Evolutionary conservation across 2,113 vertebrate species (phyloP).

Genomic region (Archilochus colubris): DNA sequence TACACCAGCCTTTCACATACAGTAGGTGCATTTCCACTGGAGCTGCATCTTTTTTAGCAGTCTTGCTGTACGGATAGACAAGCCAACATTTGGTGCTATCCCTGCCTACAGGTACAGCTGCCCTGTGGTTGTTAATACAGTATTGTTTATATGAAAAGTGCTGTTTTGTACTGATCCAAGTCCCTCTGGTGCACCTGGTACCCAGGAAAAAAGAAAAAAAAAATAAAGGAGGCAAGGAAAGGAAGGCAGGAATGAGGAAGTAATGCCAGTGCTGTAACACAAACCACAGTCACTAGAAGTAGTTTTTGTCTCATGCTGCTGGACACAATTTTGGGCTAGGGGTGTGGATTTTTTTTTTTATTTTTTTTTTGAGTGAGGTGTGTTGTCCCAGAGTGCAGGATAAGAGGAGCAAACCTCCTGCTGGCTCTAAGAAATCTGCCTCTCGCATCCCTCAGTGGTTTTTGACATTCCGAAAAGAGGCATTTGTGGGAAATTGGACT

Average conservation of each 20-base stretch:
- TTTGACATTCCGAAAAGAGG: not conserved
- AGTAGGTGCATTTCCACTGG: conserved; percentile 78
- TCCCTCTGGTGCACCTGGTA: not conserved
- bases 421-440: not conserved
- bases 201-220: not conserved
- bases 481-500: not conserved
- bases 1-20: conserved; percentile 81
- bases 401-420: not conserved
- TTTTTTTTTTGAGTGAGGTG: not conserved
- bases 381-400: not conserved
- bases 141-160: conserved; percentile 10
- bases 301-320: not conserved
- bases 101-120: conserved; percentile 68
- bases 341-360: not conserved
- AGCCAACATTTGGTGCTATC: conserved; percentile 70
- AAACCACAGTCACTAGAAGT: not conserved
- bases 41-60: conserved; percentile 73
- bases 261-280: not conserved
- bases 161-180: not conserved
- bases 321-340: not conserved
- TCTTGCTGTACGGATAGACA: conserved; percentile 67
- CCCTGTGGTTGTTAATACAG: not conserved
- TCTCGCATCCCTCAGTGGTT: not conserved
- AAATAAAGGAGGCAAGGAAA: not conserved
- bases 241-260: not conserved